Evolutionary conservation across 2,888 invertebrate species (phyloP), one percentile per base, ranked within the genome.

Genomic region (Bembecia ichneumoniformis): DNA sequence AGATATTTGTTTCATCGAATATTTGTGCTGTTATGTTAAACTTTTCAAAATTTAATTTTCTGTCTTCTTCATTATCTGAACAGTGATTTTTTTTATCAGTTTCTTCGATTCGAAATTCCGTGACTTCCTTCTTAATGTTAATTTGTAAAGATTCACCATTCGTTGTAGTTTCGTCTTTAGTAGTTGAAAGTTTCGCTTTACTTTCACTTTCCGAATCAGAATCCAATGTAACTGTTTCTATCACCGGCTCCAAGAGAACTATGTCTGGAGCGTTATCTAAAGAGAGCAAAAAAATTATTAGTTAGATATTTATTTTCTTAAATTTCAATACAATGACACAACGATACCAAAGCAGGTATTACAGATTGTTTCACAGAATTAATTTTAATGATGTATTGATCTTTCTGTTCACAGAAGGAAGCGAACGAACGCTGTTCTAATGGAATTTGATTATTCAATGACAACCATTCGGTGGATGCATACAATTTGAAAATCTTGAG

Each of bases 151-250:
- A 11, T 40, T 40, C 40, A 40, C n/a, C n/a, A 7, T 44, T 44
- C 3, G 9, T 10, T 15, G 17, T 44, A 44, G 9, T 44, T 15
- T 44, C 3, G 14, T 3, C 14, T 11, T 44, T 11, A 44, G 10
- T 44, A 15, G 44, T 44, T 44, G 17, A 15, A 15, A 10, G 13
- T 40, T 52, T 60, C 45, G 53, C 55, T 16, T 50, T 10, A 15
- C 55, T 52, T 3, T 51, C 46, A 10, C 64, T 52, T 3, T 51
- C 69, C 1, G 55, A 50, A 20, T 76, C 81, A 2, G 71, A 71
- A 11, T 62, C 68, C 13, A 78, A 57, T 43, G 76, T 71, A 43
- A 84, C 79, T 0, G 76, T 79, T 58, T 82, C 83, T 14, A 84
- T 67, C 2, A 55, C 58, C 5, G 73, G 74, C 56, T 84, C 84